A percentile compares a stretch with the other conserved stretches of the same genome.
phyloP scores from a whole-genome alignment of 2,888 invertebrate genomes.

The Altica lythri region DNA sequence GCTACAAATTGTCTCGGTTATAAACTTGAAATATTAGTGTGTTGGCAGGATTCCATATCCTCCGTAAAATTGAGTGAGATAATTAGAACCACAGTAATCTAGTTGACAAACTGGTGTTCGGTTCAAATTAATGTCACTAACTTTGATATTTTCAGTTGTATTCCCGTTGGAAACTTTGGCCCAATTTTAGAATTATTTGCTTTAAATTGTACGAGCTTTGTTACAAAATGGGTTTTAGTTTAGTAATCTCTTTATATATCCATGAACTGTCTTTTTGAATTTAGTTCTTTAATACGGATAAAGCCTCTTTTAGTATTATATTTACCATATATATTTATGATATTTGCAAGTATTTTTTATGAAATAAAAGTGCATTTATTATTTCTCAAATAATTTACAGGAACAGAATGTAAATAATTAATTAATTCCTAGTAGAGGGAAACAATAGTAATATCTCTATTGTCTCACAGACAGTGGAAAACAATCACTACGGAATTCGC shows the following conservation, averaged over 20 bases:
- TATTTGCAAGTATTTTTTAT: too few relatives aligned
- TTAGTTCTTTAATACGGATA: too few relatives aligned
- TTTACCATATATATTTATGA: too few relatives aligned
- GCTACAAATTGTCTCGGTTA: slow-evolving; percentile 17
- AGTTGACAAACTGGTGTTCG: slow-evolving; percentile 13
- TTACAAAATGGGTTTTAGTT: too few relatives aligned
- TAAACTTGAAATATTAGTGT: slow-evolving; percentile 24
- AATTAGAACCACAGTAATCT: slow-evolving; percentile 18
- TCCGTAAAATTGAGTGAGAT: slow-evolving; percentile 25
- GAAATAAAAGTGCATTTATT: too few relatives aligned
- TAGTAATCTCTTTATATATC: too few relatives aligned
- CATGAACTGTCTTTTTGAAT: too few relatives aligned
- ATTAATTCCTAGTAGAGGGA: slow-evolving; percentile 1
- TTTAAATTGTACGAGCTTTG: too few relatives aligned
- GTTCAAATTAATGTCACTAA: slow-evolving; percentile 14
- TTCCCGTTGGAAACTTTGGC: too few relatives aligned
- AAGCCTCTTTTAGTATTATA: too few relatives aligned
- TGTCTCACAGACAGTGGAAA: slow-evolving; percentile 6
- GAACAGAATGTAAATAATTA: slow-evolving; percentile 2
- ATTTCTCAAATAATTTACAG: too few relatives aligned
- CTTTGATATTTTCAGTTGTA: not conserved
- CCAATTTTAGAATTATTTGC: not conserved
- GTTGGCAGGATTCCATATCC: slow-evolving; percentile 23
- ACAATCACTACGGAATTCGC: slow-evolving; percentile 40
- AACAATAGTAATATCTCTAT: slow-evolving; percentile 11